Evolutionary conservation across 2,888 invertebrate species (phyloP), one percentile per base, ranked within the genome.

Genomic region (Tethea ocularis): DNA sequence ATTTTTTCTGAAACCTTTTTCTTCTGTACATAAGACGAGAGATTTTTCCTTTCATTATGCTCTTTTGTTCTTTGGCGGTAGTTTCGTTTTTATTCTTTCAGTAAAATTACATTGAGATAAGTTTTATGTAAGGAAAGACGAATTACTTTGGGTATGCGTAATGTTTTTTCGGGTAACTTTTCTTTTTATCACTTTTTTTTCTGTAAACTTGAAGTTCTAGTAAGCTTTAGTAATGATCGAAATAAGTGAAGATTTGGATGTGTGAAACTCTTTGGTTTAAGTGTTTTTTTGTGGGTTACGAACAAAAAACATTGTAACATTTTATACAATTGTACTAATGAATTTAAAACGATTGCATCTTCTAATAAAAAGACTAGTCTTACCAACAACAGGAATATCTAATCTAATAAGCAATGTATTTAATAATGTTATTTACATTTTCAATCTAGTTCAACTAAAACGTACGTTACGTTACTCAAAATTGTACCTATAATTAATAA

Each of bases 51-150:
- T 46, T 46, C n/a, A 46, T 46, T 17, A 46, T 46, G 10, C 10
- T 46, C 46, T 46, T 46, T 46, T 46, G 46, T 46, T 46, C 46
- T 20, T 46, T 20, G 46, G 20, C 46, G 46, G 20, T 20, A 46
- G 46, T 46, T 41, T 46, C 17, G 46, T 20, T 46, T 46, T 46
- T 46, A 20, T 46, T 46, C 20, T 46, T 46, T n/a, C 20, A 46
- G 46, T 46, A 20, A 46, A 46, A 46, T 46, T 17, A 46, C 20
- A 20, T 46, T 20, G 20, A 46, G 46, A 46, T 46, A 46, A 46
- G 46, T 46, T 46, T 46, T 46, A 46, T 46, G 46, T 20, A 10
- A 46, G 46, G 20, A 46, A 20, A 46, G 20, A 46, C 46, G 46
- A 20, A 46, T 46, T 46, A 46, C 10, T 46, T 46, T 20, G 10